Evolutionary conservation across 2,888 invertebrate genomes (phyloP), one percentile per base, ranked within the genome.

Genomic region (Cistogaster globosa): DNA sequence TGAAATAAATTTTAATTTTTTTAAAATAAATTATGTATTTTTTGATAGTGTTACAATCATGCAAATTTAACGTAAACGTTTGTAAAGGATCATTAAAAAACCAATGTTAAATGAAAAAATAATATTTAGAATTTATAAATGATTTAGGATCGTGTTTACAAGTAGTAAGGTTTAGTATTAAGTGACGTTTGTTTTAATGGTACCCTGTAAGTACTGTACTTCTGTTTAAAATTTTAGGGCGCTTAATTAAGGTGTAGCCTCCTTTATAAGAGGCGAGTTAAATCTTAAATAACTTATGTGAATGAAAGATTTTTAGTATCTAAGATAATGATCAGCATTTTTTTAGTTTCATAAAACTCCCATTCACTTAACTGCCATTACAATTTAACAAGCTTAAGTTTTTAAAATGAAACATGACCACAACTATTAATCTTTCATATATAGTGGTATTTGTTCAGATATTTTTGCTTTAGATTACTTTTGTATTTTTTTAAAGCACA

Each of bases 351-450:
- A 55, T 4, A 75, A 48, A 82, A 63, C 38, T 71, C n/a, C 60
- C 85, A 82, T 85, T 85, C 85, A 82, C 82, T 79, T 78, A 69
- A 60, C 69, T 81, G 77, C 78, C 84, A 75, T 84, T 80, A 60
- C 72, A 62, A 53, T 26, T n/a, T 76, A 78, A 53, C 60, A 53
- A 63, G 63, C 26, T 16, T 36, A 71, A 51, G 18, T 63, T 63
- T 48, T 26, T 67, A 82, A 71, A 85, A 71, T 62, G 48, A 75
- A 82, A 75, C 71, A 71, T 82, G 85, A 85, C 85, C 75, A 77
- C 62, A 75, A 79, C 45, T 55, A 68, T 16, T 58, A 62, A 72
- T 82, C 51, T 51, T 42, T 2, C 60, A 6, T 1, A 42, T 12
- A 16, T 42, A 42, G 42, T 12, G 8, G 16, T 42, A 63, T 75